phyloP scores from a whole-genome alignment of 2,113 vertebrate species.

The Chloroceryle aenea region DNA sequence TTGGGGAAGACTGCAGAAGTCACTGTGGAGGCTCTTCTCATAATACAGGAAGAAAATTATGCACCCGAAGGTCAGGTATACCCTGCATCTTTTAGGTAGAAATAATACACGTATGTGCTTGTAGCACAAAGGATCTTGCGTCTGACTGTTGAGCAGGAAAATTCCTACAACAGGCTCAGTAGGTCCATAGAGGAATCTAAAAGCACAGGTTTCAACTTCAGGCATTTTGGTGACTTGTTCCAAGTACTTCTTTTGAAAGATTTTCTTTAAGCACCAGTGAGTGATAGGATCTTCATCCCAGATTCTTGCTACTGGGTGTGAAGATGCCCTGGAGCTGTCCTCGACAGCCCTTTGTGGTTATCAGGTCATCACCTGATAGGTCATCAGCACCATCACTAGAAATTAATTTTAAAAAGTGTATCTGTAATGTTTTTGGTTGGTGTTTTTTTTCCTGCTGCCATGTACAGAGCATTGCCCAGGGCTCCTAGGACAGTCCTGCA shows the following conservation, averaged over 20 bases:
- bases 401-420: neutral
- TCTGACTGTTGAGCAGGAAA: neutral
- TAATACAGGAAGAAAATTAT: neutral
- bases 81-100: neutral
- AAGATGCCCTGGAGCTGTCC: neutral
- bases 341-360: neutral
- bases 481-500: neutral
- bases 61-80: neutral
- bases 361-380: neutral
- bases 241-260: neutral
- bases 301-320: neutral
- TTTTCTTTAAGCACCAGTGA: neutral
- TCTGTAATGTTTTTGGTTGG: neutral
- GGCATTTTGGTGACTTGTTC: fast-evolving
- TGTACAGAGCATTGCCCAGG: fast-evolving
- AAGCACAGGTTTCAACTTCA: neutral
- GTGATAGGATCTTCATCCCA: neutral
- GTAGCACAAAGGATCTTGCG: neutral
- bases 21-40: neutral
- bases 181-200: neutral
- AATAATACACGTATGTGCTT: neutral
- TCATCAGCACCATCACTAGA: neutral
- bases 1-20: neutral
- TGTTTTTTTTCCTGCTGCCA: neutral
- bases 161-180: neutral